These are phyloP conservation scores for Sebastes hopkinsi DNA, from an alignment of 2,797 vertebrate species.

Conservation along the genomic window DNA sequence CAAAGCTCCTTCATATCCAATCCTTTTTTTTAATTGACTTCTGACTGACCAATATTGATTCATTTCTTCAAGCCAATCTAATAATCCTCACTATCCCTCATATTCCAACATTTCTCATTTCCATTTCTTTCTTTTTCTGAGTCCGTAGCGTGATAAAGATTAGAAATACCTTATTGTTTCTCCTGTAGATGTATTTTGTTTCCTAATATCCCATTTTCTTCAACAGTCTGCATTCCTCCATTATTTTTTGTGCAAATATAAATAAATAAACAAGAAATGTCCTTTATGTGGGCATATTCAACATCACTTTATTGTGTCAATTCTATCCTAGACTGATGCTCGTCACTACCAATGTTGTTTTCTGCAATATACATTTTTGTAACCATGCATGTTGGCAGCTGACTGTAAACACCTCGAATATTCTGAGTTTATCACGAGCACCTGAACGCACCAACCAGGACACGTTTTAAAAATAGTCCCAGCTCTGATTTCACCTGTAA, in stretches of 20 bases:
- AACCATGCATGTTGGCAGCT: constrained; percentile 2
- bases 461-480: neutral
- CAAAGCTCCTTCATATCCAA: neutral
- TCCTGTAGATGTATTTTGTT: neutral
- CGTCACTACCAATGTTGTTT: constrained; percentile 68
- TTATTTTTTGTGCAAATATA: constrained; percentile 42
- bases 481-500: neutral
- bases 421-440: neutral
- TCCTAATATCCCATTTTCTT: neutral
- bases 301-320: constrained; percentile 69
- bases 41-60: neutral
- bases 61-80: neutral
- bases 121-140: neutral
- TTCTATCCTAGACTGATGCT: constrained; percentile 69
- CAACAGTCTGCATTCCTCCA: constrained; percentile 7
- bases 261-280: constrained; percentile 48
- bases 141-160: neutral
- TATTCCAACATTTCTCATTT: neutral
- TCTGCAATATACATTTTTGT: constrained; percentile 63
- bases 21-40: neutral
- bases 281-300: constrained; percentile 61
- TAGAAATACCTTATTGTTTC: neutral
- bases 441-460: constrained; percentile 17
- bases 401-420: neutral
- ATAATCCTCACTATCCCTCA: neutral